phyloP scores from a whole-genome alignment of 2,888 invertebrate species.

The Sminthurides aquaticus region DNA sequence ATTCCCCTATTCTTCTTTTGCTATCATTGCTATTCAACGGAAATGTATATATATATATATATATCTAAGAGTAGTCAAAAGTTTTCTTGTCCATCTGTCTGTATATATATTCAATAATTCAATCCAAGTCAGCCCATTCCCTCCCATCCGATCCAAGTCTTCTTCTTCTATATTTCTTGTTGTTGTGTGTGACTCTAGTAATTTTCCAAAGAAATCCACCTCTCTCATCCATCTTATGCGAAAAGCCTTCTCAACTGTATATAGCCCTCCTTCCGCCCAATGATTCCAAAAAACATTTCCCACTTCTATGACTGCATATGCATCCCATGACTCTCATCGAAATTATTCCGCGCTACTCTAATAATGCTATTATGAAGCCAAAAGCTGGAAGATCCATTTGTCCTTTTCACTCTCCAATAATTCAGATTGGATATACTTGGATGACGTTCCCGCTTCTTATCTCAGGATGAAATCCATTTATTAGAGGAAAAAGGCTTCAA shows the following conservation, averaged over 20 bases:
- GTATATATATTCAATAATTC: background rate
- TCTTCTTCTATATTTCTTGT: background rate
- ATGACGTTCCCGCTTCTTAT: no score
- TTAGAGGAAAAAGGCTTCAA: no score
- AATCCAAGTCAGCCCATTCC: background rate
- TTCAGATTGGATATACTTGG: no score
- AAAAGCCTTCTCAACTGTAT: no score
- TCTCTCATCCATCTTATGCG: background rate
- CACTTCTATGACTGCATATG: background rate
- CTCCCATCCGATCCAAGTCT: background rate
- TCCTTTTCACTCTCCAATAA: no score
- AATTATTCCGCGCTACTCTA: no score
- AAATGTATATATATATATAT: no score
- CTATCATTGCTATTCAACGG: background rate
- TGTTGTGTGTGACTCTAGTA: background rate
- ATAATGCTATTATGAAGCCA: no score
- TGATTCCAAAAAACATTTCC: background rate
- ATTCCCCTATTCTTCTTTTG: background rate
- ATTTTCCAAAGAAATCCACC: background rate
- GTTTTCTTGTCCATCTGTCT: constrained; percentile 1
- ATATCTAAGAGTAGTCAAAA: no score
- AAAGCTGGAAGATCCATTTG: no score
- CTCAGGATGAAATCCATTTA: no score
- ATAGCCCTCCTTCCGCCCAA: no score
- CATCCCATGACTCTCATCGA: background rate